Conservation (phyloP, 2,113 vertebrate genomes). For the Phylloscopus whistleri region DNA sequence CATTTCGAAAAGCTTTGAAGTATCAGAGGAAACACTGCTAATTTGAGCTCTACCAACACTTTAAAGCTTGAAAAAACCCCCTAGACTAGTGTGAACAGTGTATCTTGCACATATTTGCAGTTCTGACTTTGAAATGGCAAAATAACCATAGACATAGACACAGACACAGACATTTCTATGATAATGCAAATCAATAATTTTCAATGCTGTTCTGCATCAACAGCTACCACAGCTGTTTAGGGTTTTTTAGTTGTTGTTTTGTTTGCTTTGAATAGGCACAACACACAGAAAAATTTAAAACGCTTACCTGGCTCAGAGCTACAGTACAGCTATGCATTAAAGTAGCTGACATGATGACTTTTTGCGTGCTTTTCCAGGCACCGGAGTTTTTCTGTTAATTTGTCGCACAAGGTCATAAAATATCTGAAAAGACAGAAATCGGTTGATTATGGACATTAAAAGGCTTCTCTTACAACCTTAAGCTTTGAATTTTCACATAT, state of each 20-base stretch:
- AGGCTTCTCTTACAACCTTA: not conserved
- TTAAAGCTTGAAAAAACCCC: not conserved
- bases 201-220: not conserved
- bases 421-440: slow-evolving; percentile 75
- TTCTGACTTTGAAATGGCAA: not conserved
- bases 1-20: not conserved
- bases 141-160: not conserved
- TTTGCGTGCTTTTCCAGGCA: slow-evolving; percentile 89
- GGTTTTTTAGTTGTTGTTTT: not conserved
- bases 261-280: not conserved
- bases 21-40: not conserved
- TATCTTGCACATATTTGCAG: not conserved
- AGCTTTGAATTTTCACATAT: not conserved
- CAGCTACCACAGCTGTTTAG: not conserved
- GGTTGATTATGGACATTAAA: not conserved
- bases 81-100: not conserved
- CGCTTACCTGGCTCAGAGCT: slow-evolving; percentile 88
- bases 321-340: slow-evolving; percentile 85
- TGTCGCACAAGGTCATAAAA: slow-evolving; percentile 94
- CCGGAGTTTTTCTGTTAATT: slow-evolving; percentile 95
- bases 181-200: not conserved
- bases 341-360: slow-evolving; percentile 89
- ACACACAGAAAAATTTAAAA: not conserved
- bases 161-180: not conserved
- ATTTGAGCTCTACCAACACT: not conserved